Evolutionary conservation across 2,113 vertebrate genomes (phyloP).

Genomic region (Laticauda laticaudata): DNA sequence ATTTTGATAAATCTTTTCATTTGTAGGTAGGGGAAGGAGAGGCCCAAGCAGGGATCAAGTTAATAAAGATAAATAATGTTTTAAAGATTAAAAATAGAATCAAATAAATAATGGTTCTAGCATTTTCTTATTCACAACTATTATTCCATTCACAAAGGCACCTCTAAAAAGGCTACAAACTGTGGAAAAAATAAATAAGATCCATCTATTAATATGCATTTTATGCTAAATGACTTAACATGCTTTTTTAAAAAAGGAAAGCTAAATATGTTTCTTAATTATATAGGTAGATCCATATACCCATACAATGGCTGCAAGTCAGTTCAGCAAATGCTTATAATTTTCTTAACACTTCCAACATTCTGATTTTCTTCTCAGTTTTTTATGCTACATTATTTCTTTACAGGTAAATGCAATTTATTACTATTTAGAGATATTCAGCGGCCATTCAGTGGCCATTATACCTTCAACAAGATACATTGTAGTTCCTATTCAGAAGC

Average conservation of each 20-base stretch:
- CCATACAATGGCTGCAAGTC: neutral
- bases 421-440: neutral
- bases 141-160: neutral
- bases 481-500: neutral
- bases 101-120: neutral
- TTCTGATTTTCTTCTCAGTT: neutral
- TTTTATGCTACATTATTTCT: neutral
- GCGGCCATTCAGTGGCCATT: neutral
- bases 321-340: neutral
- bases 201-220: neutral
- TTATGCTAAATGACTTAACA: neutral
- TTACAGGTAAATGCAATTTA: conserved; percentile 36
- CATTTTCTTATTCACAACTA: neutral
- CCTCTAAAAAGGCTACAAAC: neutral
- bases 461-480: neutral
- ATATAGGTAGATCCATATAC: too few relatives aligned
- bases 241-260: neutral
- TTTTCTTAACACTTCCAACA: neutral
- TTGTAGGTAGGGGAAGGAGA: neutral
- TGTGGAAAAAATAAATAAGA: neutral
- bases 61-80: neutral
- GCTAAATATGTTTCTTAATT: neutral
- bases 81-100: too few relatives aligned
- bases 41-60: neutral
- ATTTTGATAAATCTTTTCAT: neutral